Percentiles rank a stretch among this genome's conserved stretches.
phyloP scores from a whole-genome alignment of 2,113 vertebrate species.

The Phoxinus phoxinus region DNA sequence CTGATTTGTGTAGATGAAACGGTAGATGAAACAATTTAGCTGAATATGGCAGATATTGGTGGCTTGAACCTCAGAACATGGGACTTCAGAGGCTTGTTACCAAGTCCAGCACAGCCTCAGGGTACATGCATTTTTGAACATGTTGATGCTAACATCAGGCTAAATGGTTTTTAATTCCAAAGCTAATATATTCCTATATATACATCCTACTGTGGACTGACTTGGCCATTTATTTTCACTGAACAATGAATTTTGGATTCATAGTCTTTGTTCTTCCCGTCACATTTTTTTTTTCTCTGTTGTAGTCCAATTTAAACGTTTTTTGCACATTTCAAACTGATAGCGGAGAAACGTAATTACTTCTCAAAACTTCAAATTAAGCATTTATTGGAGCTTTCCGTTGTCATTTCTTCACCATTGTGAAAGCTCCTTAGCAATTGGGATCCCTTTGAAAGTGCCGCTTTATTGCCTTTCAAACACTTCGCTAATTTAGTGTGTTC shows the following conservation, averaged over 20 bases:
- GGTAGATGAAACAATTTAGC: background rate
- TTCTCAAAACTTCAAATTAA: slow-evolving; percentile 7
- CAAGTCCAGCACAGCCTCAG: background rate
- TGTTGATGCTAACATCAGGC: background rate
- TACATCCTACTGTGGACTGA: background rate
- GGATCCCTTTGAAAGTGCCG: background rate
- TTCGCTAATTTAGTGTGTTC: background rate
- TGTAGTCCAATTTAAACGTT: background rate
- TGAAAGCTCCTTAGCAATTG: slow-evolving; percentile 19
- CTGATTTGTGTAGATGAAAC: background rate
- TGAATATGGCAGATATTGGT: slow-evolving; percentile 17
- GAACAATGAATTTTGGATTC: background rate
- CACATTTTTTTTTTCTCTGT: background rate
- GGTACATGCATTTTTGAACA: background rate
- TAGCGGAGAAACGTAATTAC: background rate
- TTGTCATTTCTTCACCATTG: background rate
- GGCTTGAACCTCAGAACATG: background rate
- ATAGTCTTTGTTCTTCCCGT: background rate
- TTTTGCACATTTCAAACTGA: slow-evolving; percentile 5
- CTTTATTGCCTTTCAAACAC: slow-evolving; percentile 32
- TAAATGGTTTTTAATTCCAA: background rate
- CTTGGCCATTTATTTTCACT: background rate
- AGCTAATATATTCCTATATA: background rate
- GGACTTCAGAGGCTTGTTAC: background rate
- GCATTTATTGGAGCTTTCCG: background rate